Base-by-base conservation (phyloP, 2,797 vertebrate species). In the Mergus octosetaceus region DNA sequence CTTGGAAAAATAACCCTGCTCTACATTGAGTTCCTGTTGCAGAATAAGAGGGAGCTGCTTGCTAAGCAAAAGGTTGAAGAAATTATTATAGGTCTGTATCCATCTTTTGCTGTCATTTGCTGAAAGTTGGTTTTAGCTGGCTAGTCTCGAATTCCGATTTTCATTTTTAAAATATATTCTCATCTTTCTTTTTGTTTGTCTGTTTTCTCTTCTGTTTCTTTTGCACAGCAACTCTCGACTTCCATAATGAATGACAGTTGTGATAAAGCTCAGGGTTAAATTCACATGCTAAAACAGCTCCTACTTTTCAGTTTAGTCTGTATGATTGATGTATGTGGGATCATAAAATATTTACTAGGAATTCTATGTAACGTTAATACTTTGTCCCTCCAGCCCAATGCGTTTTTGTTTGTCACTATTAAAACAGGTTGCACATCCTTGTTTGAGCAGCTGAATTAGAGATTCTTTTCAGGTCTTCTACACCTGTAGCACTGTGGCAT, bases 41-140 rank as follows among this genome's bases (percentile, higher is more conserved):
- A 98, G 96, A 98, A 95, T 95, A 98, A 98, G 80, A 98, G 98
- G 96, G 98, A 98, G 80, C 95, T 98, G 56, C 94, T 98, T 96
- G 98, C 97, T 90, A 98, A 98, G 97, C 98, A 99, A 96, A 99
- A 99, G 98, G 98, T 99, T 90, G 98, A 99, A 96, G 98, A 99
- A 90, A 87, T 98, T 87, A 98, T 99, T 71, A 96, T 96, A 95
- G 98, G 99, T 99, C 62, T 95, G 97, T 97, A 94, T 58, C 47
- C 79, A 45, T 92, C 77, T 92, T 89, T 66, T 93, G 34, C 32
- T 94, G 21, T 36, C 93, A 16, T 92, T 96, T 84, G 39, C 53
- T 79, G 57, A 79, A 76, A 85, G 64, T 53, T 91, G 34, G n/a
- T 11, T 81, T 81, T 86, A 53, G 25, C 45, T 92, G 82, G n/a